Evolutionary conservation across 2,113 vertebrate species (phyloP).

Genomic region (Corythornis madagascariensis): DNA sequence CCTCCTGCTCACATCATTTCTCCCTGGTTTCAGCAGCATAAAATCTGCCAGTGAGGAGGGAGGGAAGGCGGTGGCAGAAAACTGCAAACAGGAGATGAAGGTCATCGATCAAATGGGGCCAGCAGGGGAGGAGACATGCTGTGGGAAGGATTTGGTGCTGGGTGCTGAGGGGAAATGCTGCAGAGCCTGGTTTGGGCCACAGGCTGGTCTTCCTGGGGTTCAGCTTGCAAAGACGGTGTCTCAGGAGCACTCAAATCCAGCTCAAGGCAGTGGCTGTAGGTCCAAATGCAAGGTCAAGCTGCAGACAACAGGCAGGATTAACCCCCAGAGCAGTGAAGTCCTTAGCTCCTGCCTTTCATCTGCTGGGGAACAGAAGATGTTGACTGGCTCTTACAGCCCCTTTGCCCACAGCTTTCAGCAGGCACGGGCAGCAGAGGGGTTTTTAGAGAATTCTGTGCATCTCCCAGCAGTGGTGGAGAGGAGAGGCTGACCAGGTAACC

Average conservation of each 20-base stretch:
- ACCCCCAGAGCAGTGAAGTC: background rate
- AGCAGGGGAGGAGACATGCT: background rate
- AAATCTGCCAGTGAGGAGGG: background rate
- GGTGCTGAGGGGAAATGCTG: background rate
- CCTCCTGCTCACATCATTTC: background rate
- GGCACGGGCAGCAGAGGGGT: background rate
- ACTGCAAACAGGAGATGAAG: background rate
- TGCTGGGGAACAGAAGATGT: background rate
- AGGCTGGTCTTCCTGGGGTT: background rate
- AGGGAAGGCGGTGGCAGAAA: background rate
- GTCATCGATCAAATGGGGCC: background rate
- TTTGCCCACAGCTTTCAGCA: conserved; percentile 14
- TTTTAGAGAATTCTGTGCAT: background rate
- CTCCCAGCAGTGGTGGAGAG: background rate
- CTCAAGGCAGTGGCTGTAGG: rapidly evolving
- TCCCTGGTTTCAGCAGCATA: conserved; percentile 2
- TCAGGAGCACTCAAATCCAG: background rate
- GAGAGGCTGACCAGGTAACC: conserved; percentile 13
- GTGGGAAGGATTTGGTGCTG: background rate
- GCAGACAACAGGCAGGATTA: background rate
- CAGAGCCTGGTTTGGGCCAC: background rate
- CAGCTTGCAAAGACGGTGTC: background rate
- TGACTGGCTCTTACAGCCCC: background rate
- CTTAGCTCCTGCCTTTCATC: background rate
- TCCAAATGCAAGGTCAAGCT: background rate